Conservation (phyloP, 2,888 invertebrate genomes). For the Cantharis flavilabris region DNA sequence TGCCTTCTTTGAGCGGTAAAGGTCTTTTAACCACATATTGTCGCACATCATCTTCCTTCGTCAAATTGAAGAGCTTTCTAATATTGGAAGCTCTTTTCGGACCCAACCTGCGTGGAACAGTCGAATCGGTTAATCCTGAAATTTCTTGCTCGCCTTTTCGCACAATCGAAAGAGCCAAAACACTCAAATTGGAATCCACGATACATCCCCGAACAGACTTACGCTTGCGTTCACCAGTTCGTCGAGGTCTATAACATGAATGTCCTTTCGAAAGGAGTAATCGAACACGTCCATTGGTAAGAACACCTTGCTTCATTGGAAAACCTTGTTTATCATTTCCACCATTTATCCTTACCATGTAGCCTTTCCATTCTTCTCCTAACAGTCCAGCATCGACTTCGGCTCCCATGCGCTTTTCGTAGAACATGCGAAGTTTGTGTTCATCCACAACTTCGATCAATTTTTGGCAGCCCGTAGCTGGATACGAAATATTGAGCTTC, state of each 20-base stretch:
- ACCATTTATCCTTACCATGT: slow-evolving; percentile 91
- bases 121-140: slow-evolving; percentile 91
- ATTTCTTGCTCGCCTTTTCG: slow-evolving; percentile 97
- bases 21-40: slow-evolving; percentile 96
- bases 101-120: slow-evolving; percentile 92
- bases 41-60: slow-evolving; percentile 96
- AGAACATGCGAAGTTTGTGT: slow-evolving; percentile 95
- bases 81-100: slow-evolving; percentile 98
- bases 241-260: slow-evolving; percentile 93
- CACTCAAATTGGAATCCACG: slow-evolving; percentile 95
- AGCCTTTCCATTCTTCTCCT: slow-evolving; percentile 99
- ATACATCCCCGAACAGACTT: slow-evolving; percentile 99
- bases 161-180: slow-evolving; percentile 91
- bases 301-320: slow-evolving; percentile 99
- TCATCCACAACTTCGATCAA: slow-evolving; percentile 97
- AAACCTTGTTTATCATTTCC: slow-evolving; percentile 99
- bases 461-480: slow-evolving; percentile 98
- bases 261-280: slow-evolving; percentile 94
- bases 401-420: slow-evolving; percentile 98
- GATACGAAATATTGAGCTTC: slow-evolving; percentile 96
- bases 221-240: slow-evolving; percentile 95
- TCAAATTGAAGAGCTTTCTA: slow-evolving; percentile 93
- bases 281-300: slow-evolving; percentile 94
- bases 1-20: slow-evolving; percentile 79
- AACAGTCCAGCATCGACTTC: slow-evolving; percentile 93